A percentile compares a stretch with the other conserved stretches of the same genome.
phyloP scores from a whole-genome alignment of 2,113 vertebrate genomes.

The Paraplagusia blochii region DNA sequence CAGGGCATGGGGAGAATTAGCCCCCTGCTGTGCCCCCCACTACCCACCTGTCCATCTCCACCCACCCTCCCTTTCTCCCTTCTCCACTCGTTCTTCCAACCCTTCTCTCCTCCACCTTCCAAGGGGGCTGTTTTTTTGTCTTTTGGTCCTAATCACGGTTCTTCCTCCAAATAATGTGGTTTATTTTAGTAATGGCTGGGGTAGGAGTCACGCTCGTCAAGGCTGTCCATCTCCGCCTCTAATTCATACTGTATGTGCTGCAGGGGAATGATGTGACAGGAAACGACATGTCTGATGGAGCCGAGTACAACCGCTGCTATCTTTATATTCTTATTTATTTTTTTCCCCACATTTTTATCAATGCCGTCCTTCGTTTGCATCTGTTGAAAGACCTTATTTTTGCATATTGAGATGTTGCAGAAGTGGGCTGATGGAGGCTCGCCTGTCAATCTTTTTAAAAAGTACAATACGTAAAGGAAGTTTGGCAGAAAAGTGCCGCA shows the following conservation, averaged over 20 bases:
- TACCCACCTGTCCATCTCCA: slow-evolving; percentile 83
- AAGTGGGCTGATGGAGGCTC: slow-evolving; percentile 7
- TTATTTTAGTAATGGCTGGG: slow-evolving; percentile 81
- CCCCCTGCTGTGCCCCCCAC: slow-evolving; percentile 89
- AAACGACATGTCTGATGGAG: slow-evolving; percentile 7
- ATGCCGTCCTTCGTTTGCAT: slow-evolving; percentile 1
- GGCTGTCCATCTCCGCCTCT: slow-evolving; percentile 16
- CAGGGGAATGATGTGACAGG: slow-evolving; percentile 17
- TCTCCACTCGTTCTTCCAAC: slow-evolving; percentile 69
- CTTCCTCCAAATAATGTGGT: slow-evolving; percentile 84
- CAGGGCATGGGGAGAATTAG: slow-evolving; percentile 91
- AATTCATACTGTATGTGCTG: slow-evolving; percentile 26
- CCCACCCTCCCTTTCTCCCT: slow-evolving; percentile 78
- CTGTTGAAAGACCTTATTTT: not conserved
- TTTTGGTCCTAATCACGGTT: slow-evolving; percentile 83
- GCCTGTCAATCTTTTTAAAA: slow-evolving; percentile 29
- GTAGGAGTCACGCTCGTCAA: slow-evolving; percentile 72
- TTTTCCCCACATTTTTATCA: slow-evolving; percentile 13
- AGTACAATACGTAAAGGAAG: no score
- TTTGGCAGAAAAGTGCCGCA: no score
- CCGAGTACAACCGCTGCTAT: not conserved
- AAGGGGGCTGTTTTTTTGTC: slow-evolving; percentile 53
- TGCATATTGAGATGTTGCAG: not conserved
- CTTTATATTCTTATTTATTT: not conserved
- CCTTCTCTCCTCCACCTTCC: slow-evolving; percentile 31